A percentile compares a stretch with the other conserved stretches of the same genome.
Conservation (phyloP, 2,797 vertebrate species). For the Argyrosomus regius region DNA sequence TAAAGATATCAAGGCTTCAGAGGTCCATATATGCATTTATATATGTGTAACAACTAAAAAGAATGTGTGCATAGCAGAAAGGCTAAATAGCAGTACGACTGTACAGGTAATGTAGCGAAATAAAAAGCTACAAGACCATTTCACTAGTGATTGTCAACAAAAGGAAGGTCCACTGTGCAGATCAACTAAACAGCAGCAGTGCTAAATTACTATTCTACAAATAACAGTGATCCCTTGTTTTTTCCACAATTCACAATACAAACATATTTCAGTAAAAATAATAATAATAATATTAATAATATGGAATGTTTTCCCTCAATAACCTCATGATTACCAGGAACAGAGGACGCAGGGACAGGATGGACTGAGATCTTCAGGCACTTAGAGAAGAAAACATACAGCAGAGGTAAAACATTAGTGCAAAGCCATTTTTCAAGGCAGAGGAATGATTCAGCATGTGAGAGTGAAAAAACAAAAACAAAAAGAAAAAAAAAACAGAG, state of each 20-base stretch:
- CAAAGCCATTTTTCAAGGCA: slow-evolving; percentile 77
- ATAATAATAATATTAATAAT: slow-evolving; percentile 54
- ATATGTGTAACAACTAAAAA: slow-evolving; percentile 58
- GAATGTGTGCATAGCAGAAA: slow-evolving; percentile 51
- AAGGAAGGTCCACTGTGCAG: slow-evolving; percentile 46
- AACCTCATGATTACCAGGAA: slow-evolving; percentile 51
- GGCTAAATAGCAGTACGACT: slow-evolving; percentile 46
- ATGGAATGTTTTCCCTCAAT: slow-evolving; percentile 82
- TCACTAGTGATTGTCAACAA: slow-evolving; percentile 78
- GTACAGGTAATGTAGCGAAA: slow-evolving; percentile 49
- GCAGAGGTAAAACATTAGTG: slow-evolving; percentile 78
- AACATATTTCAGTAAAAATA: slow-evolving; percentile 58
- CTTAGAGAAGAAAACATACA: slow-evolving; percentile 72
- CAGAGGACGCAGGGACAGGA: slow-evolving; percentile 40
- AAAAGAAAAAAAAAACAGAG: not conserved
- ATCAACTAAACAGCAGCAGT: slow-evolving; percentile 67
- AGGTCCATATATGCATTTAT: slow-evolving; percentile 54
- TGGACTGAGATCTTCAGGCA: slow-evolving; percentile 70
- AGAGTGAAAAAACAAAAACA: slow-evolving; percentile 20
- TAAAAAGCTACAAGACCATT: slow-evolving; percentile 34
- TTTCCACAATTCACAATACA: slow-evolving; percentile 69
- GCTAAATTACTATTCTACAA: slow-evolving; percentile 66
- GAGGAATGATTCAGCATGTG: slow-evolving; percentile 69
- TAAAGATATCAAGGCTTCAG: slow-evolving; percentile 61
- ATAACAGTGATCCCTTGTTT: slow-evolving; percentile 80